A percentile compares a stretch with the other conserved stretches of the same genome.
phyloP scores from a whole-genome alignment of 30 jellyfish, hydroid and myxozoan species.

The Morbakka virulenta region DNA sequence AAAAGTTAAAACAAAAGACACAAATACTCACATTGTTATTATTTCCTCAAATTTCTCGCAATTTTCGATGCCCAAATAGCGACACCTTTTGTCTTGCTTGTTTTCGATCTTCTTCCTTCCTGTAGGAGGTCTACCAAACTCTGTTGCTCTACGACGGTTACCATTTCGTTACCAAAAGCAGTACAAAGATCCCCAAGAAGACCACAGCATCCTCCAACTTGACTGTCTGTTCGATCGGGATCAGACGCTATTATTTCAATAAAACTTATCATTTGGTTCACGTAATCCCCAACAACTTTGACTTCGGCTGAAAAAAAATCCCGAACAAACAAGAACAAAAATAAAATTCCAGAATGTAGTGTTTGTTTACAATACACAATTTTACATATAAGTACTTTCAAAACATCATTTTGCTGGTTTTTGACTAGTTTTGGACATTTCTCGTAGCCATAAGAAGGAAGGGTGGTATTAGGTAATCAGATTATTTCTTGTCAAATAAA shows the following conservation, averaged over 20 bases:
- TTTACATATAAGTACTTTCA: no score
- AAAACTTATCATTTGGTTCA: slow-evolving; percentile 64
- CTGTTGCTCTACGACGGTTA: slow-evolving; percentile 71
- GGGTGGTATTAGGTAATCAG: no score
- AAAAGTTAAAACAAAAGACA: neutral
- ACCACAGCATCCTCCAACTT: slow-evolving; percentile 95
- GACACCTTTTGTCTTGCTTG: slow-evolving; percentile 78
- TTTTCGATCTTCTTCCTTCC: slow-evolving; percentile 94
- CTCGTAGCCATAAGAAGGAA: no score
- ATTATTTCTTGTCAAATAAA: no score
- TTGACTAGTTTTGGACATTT: no score
- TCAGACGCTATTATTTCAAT: slow-evolving; percentile 81
- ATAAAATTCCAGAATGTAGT: no score
- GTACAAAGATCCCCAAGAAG: slow-evolving; percentile 93
- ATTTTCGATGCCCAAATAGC: slow-evolving; percentile 97
- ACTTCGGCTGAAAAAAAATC: slow-evolving; percentile 68
- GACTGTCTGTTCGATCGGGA: slow-evolving; percentile 91
- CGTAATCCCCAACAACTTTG: slow-evolving; percentile 65
- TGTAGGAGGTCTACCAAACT: slow-evolving; percentile 80
- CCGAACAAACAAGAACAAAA: neutral
- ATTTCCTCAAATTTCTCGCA: slow-evolving; percentile 76
- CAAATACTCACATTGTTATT: neutral
- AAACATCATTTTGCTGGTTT: no score
- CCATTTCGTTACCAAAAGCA: slow-evolving; percentile 75
- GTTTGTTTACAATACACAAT: no score